Evolutionary conservation across 2,888 invertebrate genomes (phyloP).

Genomic region (Noctua janthina): DNA sequence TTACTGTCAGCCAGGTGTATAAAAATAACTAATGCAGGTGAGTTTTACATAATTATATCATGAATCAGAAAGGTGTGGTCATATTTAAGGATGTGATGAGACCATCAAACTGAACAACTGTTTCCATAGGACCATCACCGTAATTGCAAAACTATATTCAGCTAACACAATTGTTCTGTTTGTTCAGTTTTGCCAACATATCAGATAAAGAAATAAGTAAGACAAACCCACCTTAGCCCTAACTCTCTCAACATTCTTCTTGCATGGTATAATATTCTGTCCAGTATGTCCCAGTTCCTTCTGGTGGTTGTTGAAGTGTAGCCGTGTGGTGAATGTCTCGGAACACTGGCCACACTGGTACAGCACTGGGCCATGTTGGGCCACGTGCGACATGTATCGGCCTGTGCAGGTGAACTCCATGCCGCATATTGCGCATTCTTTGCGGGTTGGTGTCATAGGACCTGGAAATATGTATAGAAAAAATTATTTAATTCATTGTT

Average conservation of each 20-base stretch:
- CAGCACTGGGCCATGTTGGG: conserved; percentile 91
- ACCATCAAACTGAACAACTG: background rate
- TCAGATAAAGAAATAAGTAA: background rate
- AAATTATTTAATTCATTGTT: background rate
- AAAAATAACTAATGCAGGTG: background rate
- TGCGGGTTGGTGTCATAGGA: conserved; percentile 79
- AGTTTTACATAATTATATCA: background rate
- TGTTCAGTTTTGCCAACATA: background rate
- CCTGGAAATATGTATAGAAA: conserved; percentile 69
- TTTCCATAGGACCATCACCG: background rate
- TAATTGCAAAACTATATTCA: background rate
- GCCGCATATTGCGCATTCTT: conserved; percentile 87
- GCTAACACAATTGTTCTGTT: too few species aligned
- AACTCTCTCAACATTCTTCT: conserved; percentile 43
- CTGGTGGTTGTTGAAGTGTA: conserved; percentile 90
- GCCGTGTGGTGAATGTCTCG: conserved; percentile 85
- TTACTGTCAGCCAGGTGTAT: background rate
- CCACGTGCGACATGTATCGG: conserved; percentile 90
- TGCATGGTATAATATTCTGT: conserved; percentile 78
- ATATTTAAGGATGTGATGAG: background rate
- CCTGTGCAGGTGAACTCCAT: conserved; percentile 85
- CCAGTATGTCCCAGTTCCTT: conserved; percentile 89
- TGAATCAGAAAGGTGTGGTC: background rate
- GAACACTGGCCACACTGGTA: conserved; percentile 91
- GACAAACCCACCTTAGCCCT: conserved; percentile 34